Evolutionary conservation across 2,797 vertebrate species (phyloP).

Genomic region (Poeciliopsis gracilis): DNA sequence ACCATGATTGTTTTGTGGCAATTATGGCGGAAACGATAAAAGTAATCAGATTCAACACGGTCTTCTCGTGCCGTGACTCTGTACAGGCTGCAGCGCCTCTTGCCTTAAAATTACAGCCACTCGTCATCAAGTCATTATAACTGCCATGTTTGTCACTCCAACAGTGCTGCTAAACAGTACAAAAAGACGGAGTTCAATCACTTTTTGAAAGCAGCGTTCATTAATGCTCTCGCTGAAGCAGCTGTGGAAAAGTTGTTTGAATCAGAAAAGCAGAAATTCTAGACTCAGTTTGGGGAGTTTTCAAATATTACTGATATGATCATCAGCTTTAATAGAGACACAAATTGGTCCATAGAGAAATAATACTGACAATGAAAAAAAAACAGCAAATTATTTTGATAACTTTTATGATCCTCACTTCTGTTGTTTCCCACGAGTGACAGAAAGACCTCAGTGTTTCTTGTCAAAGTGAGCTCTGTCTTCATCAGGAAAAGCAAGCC

Average conservation of each 20-base stretch:
- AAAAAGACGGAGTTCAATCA: neutral
- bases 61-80: neutral
- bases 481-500: neutral
- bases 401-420: too few species aligned
- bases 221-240: neutral
- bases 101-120: neutral
- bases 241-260: neutral
- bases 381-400: too few species aligned
- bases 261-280: neutral
- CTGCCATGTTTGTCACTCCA: neutral
- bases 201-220: neutral
- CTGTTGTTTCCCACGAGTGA: too few species aligned
- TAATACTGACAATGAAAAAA: too few species aligned
- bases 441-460: neutral
- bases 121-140: neutral
- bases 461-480: neutral
- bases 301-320: neutral
- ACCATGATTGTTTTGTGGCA: neutral
- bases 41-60: neutral
- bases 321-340: too few species aligned
- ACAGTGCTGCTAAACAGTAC: neutral
- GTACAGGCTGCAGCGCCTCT: neutral
- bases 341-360: too few species aligned
- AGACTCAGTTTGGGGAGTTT: neutral
- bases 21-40: neutral